Percentiles rank a stretch among this genome's conserved stretches.
Evolutionary conservation across 2,888 invertebrate species (phyloP).

Genomic region (Xylota segnis): DNA sequence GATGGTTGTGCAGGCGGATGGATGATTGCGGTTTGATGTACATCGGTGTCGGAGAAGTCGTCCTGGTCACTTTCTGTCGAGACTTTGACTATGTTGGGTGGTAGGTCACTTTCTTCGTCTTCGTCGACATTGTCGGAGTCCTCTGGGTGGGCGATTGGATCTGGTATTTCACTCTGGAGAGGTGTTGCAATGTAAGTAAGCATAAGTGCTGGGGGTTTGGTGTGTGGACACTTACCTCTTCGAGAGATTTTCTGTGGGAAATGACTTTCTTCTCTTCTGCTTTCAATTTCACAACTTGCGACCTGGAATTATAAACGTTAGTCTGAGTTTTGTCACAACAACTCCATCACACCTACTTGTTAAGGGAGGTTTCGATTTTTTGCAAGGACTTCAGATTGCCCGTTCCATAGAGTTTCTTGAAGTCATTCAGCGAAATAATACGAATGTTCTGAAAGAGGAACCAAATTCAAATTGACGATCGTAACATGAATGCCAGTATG

Average conservation of each 20-base stretch:
- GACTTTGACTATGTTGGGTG: conserved; percentile 78
- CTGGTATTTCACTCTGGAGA: background rate
- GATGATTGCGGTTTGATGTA: conserved; percentile 42
- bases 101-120: conserved; percentile 73
- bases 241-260: conserved; percentile 79
- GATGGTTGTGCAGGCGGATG: conserved; percentile 62
- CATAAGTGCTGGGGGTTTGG: background rate
- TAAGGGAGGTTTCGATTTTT: conserved; percentile 80
- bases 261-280: conserved; percentile 79
- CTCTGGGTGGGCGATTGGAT: background rate
- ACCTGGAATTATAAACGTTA: conserved; percentile 75
- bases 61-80: conserved; percentile 71
- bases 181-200: background rate
- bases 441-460: conserved; percentile 81
- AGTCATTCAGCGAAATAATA: conserved; percentile 83
- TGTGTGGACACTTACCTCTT: conserved; percentile 77
- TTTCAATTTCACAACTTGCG: conserved; percentile 74
- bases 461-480: background rate
- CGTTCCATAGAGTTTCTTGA: conserved; percentile 82
- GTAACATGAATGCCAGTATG: background rate
- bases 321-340: background rate
- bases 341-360: conserved; percentile 79
- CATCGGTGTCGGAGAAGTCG: conserved; percentile 47
- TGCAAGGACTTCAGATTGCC: conserved; percentile 81
- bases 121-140: conserved; percentile 32